Evolutionary conservation across 2,888 invertebrate genomes (phyloP).

Genomic region (Hypercompe scribonia): DNA sequence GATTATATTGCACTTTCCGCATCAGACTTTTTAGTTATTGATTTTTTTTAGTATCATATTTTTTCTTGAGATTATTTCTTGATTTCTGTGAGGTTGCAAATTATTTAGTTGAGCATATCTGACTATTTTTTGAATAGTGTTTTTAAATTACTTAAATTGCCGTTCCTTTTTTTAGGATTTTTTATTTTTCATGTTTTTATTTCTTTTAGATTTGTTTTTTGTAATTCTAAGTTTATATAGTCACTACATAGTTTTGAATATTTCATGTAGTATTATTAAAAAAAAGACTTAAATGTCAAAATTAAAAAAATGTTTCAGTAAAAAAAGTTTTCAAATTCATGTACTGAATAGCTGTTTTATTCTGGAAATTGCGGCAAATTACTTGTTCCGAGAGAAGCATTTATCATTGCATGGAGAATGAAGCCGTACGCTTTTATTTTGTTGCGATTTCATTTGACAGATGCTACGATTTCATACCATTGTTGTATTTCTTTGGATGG

Average conservation of each 20-base stretch:
- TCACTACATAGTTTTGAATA: not conserved
- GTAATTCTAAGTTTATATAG: not conserved
- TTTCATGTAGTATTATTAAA: not conserved
- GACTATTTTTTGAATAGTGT: too few relatives aligned
- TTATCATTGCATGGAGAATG: slow-evolving; percentile 64
- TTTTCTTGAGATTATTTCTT: not conserved
- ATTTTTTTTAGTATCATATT: not conserved
- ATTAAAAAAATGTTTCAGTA: not conserved
- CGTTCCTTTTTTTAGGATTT: too few relatives aligned
- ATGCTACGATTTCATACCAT: slow-evolving; percentile 63
- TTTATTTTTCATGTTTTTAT: too few relatives aligned
- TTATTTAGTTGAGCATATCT: not conserved
- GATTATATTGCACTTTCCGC: slow-evolving; percentile 35
- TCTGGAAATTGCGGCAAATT: slow-evolving; percentile 65
- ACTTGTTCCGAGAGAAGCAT: slow-evolving; percentile 60
- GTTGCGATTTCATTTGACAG: slow-evolving; percentile 68
- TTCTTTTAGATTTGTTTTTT: too few relatives aligned
- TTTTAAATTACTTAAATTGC: too few relatives aligned
- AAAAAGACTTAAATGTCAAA: not conserved
- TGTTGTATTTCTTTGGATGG: slow-evolving; percentile 60
- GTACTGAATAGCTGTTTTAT: slow-evolving; percentile 41
- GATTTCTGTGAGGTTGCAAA: not conserved
- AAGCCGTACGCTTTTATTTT: slow-evolving; percentile 58
- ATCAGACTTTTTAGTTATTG: not conserved
- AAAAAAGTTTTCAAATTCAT: slow-evolving; percentile 5